A percentile compares a stretch with the other conserved stretches of the same genome.
These are phyloP conservation scores for Arnoldichthys spilopterus DNA, from an alignment of 2,797 vertebrate genomes.

Conservation along the genomic window DNA sequence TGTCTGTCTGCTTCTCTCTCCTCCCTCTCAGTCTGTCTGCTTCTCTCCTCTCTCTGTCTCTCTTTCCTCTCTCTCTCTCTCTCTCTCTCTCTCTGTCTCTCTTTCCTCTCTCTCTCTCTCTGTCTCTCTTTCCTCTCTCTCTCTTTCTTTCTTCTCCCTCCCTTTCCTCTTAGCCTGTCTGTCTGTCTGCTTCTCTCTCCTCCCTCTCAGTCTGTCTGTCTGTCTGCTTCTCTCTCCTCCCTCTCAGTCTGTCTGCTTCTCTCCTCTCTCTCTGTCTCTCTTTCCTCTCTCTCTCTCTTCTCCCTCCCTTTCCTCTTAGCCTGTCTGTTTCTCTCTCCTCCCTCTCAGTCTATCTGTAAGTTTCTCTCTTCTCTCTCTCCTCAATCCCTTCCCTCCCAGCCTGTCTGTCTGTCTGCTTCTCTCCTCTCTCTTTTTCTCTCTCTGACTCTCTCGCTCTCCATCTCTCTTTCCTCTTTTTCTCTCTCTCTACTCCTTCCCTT, in stretches of 20 bases:
- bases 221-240: background rate
- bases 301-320: background rate
- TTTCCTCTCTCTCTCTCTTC: background rate
- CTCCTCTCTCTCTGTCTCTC: background rate
- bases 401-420: too few species aligned
- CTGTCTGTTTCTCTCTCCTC: too few species aligned
- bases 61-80: background rate
- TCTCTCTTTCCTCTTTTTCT: background rate
- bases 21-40: background rate
- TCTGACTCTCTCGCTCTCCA: too few species aligned
- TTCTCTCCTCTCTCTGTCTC: background rate
- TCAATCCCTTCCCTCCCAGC: too few species aligned
- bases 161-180: background rate
- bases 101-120: too few species aligned
- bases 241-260: slow-evolving; percentile 13
- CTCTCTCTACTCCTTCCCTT: background rate
- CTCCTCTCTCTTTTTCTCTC: too few species aligned
- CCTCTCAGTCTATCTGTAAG: too few species aligned
- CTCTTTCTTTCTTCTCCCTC: background rate
- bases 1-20: slow-evolving; percentile 15
- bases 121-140: too few species aligned
- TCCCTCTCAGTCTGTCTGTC: too few species aligned
- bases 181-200: slow-evolving; percentile 6
- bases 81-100: background rate
- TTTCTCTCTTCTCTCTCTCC: too few species aligned